phyloP scores from a whole-genome alignment of 2,113 vertebrate species.

The Psilopogon haemacephalus region DNA sequence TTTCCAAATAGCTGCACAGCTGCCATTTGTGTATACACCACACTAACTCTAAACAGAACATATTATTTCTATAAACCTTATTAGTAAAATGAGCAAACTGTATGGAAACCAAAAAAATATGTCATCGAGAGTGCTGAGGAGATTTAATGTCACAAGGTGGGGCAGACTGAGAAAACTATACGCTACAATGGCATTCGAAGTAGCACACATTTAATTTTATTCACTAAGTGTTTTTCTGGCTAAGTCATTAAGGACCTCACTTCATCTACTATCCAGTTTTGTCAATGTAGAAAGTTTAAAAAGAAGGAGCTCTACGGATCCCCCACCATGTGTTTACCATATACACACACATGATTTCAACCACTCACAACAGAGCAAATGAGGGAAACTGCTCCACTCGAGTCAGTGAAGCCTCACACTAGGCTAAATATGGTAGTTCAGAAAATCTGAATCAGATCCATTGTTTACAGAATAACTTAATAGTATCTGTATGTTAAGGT shows the following conservation, averaged over 20 bases:
- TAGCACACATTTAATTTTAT: neutral
- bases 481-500: constrained; percentile 52
- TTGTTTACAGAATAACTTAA: constrained; percentile 61
- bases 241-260: constrained; percentile 24
- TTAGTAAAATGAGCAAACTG: constrained; percentile 55
- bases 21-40: constrained; percentile 60
- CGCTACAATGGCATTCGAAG: neutral
- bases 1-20: constrained; percentile 42
- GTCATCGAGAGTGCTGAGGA: neutral
- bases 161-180: neutral
- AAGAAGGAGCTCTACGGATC: neutral
- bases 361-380: constrained; percentile 28
- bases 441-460: constrained; percentile 30
- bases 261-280: constrained; percentile 54
- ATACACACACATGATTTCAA: neutral
- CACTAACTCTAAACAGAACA: constrained; percentile 54
- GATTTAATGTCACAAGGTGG: neutral
- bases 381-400: neutral
- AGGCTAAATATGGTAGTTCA: constrained; percentile 27
- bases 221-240: constrained; percentile 40
- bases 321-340: constrained; percentile 50
- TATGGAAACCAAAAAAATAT: neutral
- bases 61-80: constrained; percentile 58
- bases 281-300: constrained; percentile 8
- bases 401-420: constrained; percentile 1